Base-by-base conservation (phyloP, 2,113 vertebrate genomes). In the Tetrao urogallus region DNA sequence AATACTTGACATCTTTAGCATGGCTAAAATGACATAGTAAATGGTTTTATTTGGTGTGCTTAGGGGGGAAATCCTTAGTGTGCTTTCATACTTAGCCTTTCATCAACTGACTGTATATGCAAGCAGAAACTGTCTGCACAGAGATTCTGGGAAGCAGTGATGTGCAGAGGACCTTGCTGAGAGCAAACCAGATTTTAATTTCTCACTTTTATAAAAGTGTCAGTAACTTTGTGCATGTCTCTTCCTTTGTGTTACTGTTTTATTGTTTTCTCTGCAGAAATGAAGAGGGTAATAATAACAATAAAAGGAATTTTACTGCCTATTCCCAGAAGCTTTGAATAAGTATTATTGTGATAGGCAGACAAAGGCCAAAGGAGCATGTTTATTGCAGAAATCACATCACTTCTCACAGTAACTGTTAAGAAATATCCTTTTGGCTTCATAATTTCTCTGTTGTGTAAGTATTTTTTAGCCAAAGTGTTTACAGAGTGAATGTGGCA, bases 401-500 rank as follows among this genome's bases (percentile, higher is more conserved):
- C 14, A 18, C 50, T 85, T 75, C 47, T 82, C 43, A 82, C 45
- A 5, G 8, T 83, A 34, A 50, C 54, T 95, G 94, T 74, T 36
- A 18, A 61, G 60, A 50, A 10, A 58, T 67, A 81, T 88, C 22
- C 38, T 92, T 91, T 80, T 71, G 71, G 38, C 42, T 88, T 90
- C 27, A 10, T 67, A 66, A 34, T 92, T 94, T 64, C 38, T 76
- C 6, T 10, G 48, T 63, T 73, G 71, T 7, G 2, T 61, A 87
- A 84, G 67, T 89, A 50, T 85, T 84, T 88, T 34, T 84, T 77
- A 80, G 43, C 64, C 38, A 43, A n/a, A 92, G 34, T 7, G 1
- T 81, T 86, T 64, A 80, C 94, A 69, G 78, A 92, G 69, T 45
- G 50, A 92, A 66, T 81, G 57, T 65, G 69, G 47, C 43, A 73